Evolutionary conservation across 1,140 invertebrate genomes (phyloP), one percentile per base, ranked within the genome.

Genomic region (Pectinophora gossypiella): DNA sequence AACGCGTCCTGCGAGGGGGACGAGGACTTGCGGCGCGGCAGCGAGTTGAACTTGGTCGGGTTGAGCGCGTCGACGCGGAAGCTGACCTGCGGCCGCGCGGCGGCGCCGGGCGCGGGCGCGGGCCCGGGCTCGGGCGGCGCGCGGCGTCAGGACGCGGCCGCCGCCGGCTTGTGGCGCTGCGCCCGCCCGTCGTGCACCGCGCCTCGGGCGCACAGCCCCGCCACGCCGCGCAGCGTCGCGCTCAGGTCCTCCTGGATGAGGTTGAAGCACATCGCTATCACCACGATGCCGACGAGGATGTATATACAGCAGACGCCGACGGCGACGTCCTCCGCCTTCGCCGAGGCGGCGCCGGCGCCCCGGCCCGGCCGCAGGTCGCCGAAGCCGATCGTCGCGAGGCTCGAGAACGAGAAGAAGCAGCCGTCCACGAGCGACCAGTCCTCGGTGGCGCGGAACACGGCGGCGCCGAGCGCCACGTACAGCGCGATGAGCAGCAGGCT

Each of bases 201-300:
- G 22, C 70, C 72, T 0, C 82, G 75, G 9, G 74, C 66, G 46
- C 84, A 87, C 22, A 80, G 59, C 16, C 74, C 61, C 13, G 76
- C 73, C 65, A 91, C 90, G 51, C 89, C 89, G 53, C 92, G 89
- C 68, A 93, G 81, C 66, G 92, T 88, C 51, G 89, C 77, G 52
- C 95, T 92, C 62, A 98, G 93, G 82, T 98, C 96, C 68, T 98
- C 97, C 86, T 99, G 97, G 55, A 98, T 95, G 40, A 99, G 88
- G 80, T 96, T 97, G 87, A 98, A 98, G 82, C 97, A 98, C 95
- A 98, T 99, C 13, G 97, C 97, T 54, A 99, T 94, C 48, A 99
- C 90, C 3, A 97, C 96, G 91, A 99, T 95, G 13, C 98, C 98
- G 36, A 98, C 92, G 19, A 99, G 89, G 42, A 99, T 95, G 80